Base-by-base conservation (phyloP, 2,888 invertebrate species). In the Synanthedon formicaeformis region DNA sequence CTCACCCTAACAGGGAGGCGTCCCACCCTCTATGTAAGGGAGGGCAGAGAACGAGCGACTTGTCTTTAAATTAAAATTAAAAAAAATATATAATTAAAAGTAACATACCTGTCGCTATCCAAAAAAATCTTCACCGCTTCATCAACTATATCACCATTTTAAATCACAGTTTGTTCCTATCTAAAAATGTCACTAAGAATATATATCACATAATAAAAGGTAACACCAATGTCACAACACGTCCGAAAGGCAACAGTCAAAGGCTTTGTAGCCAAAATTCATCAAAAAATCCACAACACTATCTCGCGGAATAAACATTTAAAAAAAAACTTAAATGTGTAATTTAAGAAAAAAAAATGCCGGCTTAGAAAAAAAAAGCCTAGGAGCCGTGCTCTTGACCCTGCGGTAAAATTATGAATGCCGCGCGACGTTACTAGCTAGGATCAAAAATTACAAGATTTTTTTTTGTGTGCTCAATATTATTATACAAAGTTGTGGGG, bases 211-310 rank as follows among this genome's bases (percentile, higher is more conserved):
- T 84, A 77, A 78, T 80, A 72, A 34, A 72, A 67, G 83, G 83
- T 85, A 85, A 82, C 87, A 85, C 84, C 81, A 81, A 64, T 64
- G 84, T 87, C 86, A 87, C 87, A 87, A 87, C 87, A 86, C 86
- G 85, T 81, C 79, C 78, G 63, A 75, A 86, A 87, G 87, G 87
- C 86, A 81, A 81, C 78, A 77, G 78, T 83, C 81, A 81, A 69
- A 68, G 85, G 85, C 81, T 69, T 63, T 69, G 67, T 66, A 67
- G 80, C 81, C 77, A 77, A 82, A 79, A 82, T 73, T 73, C 73
- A 61, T 79, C 72, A 75, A 84, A 85, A 85, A 83, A 77, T 81
- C 70, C 82, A 81, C 81, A 79, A 81, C 81, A 79, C 76, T 81
- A 71, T 66, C 66, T 71, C 66, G 68, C 69, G 73, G 81, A 83